Evolutionary conservation across 2,797 vertebrate genomes (phyloP), one percentile per base, ranked within the genome.

Genomic region (Dipus sagitta): DNA sequence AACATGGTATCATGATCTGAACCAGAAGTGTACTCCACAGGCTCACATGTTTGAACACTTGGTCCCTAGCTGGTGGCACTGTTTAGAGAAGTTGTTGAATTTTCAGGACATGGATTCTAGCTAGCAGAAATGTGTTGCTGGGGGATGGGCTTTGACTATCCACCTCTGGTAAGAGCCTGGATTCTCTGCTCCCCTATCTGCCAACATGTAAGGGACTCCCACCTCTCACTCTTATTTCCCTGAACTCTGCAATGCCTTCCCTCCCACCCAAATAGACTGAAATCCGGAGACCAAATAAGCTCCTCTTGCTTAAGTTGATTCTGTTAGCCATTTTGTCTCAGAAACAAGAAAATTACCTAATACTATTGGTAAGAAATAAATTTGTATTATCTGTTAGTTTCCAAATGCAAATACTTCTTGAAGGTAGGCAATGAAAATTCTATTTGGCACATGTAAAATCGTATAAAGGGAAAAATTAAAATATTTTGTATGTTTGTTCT

Each of bases 351-450:
- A 75, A n/a, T 26, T n/a, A 26, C 24, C 34, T 64, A 65, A 32
- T 5, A 54, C 11, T 78, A 84, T 0, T 26, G 1, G 12, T 78
- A 90, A 84, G n/a, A 70, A 94, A 64, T 38, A 13, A 64, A 72
- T 82, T 91, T 42, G 6, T 6, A 80, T 80, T 32, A 34, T 15
- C 24, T 64, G 91, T 91, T 76, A 62, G 17, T 62, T 67, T 93
- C 58, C 24, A 90, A 78, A 58, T 15, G 32, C 12, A 84, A 95
- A 38, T 68, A n/a, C n/a, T 84, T 94, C 96, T 65, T 70, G 76
- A 86, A 70, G 54, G 60, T 30, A 6, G 47, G 38, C 14, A 67
- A 30, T 81, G 24, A 74, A 78, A 88, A 79, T 20, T 70, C 17
- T 64, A 42, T 83, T 85, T 84, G 88, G 4, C 34, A 34, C 20